Evolutionary conservation across 2,113 vertebrate genomes (phyloP).

Genomic region (Oreochromis tanganicae): DNA sequence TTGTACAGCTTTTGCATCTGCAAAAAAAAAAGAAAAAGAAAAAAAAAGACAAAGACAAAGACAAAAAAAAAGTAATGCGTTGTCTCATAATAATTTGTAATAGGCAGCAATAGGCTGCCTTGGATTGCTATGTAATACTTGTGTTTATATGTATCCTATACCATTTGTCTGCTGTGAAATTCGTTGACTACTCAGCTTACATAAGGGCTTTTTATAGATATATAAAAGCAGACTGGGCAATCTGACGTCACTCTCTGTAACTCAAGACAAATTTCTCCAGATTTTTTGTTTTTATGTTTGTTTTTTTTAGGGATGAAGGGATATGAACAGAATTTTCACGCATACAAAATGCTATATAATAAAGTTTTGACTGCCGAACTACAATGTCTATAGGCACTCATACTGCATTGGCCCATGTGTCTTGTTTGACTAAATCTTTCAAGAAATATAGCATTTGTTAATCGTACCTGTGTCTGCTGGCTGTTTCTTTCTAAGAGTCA

Average conservation of each 20-base stretch:
- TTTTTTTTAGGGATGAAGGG: slow-evolving; percentile 43
- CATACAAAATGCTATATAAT: slow-evolving; percentile 55
- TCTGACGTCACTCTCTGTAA: slow-evolving; percentile 51
- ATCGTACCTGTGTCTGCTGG: background rate
- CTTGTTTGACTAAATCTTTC: slow-evolving; percentile 67
- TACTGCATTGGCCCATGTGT: slow-evolving; percentile 45
- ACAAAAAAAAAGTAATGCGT: slow-evolving; percentile 46
- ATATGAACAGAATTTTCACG: slow-evolving; percentile 51
- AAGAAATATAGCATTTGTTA: slow-evolving; percentile 29
- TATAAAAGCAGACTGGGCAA: slow-evolving; percentile 63
- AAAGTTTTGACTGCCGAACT: slow-evolving; percentile 52
- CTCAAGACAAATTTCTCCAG: slow-evolving; percentile 42
- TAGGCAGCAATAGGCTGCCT: slow-evolving; percentile 59
- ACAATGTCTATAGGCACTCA: slow-evolving; percentile 53
- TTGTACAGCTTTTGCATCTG: slow-evolving; percentile 67
- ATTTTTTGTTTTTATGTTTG: slow-evolving; percentile 24
- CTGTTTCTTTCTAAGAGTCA: background rate
- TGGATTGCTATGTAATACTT: slow-evolving; percentile 65
- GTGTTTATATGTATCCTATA: slow-evolving; percentile 73
- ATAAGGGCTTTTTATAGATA: slow-evolving; percentile 75
- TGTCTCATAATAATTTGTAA: slow-evolving; percentile 66
- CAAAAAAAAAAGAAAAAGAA: slow-evolving; percentile 15
- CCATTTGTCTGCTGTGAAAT: slow-evolving; percentile 69
- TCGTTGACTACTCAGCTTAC: slow-evolving; percentile 69
- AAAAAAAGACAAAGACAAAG: background rate